phyloP scores from a whole-genome alignment of 2,888 invertebrate genomes.

The Scelioninae gen. 1 region DNA sequence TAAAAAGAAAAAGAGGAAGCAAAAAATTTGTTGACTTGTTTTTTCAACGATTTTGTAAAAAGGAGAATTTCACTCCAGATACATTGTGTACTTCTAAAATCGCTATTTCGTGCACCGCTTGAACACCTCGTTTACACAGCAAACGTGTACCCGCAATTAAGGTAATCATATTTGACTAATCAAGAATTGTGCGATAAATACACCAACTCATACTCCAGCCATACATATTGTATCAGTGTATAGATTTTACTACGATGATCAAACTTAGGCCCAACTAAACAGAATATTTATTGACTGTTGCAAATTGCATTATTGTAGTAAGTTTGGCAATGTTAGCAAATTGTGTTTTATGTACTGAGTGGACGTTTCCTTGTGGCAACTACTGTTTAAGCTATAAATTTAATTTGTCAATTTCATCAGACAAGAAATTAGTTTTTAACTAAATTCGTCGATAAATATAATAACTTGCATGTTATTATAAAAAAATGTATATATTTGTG shows the following conservation, averaged over 20 bases:
- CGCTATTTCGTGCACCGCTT: background rate
- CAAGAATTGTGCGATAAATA: conserved; percentile 50
- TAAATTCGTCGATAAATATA: too few species aligned
- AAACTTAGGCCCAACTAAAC: conserved; percentile 45
- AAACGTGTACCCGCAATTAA: conserved; percentile 45
- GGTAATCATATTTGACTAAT: conserved; percentile 62
- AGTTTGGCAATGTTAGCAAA: conserved; percentile 37
- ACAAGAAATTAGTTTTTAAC: background rate
- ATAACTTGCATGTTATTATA: too few species aligned
- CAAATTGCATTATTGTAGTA: conserved; percentile 43
- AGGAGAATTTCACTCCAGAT: too few species aligned
- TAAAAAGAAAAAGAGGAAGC: too few species aligned
- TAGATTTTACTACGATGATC: conserved; percentile 38
- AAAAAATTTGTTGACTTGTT: background rate
- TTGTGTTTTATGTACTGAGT: conserved; percentile 42
- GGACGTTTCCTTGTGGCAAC: conserved; percentile 14
- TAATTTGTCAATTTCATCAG: conserved; percentile 5
- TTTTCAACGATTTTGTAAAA: background rate
- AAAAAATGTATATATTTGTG: too few species aligned
- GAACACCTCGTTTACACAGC: conserved; percentile 33
- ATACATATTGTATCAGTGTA: conserved; percentile 49
- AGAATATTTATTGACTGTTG: conserved; percentile 56
- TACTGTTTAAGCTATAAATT: conserved; percentile 15
- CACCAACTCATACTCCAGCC: conserved; percentile 9
- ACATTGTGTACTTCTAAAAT: too few species aligned